These are phyloP conservation scores for Borostomias antarcticus DNA, from an alignment of 2,797 vertebrate species.

Conservation along the genomic window DNA sequence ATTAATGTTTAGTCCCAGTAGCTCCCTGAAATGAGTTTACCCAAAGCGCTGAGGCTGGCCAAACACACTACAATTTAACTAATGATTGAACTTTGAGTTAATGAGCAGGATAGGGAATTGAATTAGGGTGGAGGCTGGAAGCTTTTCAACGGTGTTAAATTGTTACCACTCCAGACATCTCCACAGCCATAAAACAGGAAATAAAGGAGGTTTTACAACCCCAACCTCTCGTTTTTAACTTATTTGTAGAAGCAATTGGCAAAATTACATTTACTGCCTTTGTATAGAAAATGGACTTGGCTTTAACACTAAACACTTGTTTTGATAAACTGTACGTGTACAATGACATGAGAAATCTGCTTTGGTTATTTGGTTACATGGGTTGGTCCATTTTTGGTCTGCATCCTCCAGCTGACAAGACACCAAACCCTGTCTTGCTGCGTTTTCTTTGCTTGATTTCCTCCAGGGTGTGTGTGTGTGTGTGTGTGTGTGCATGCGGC, in stretches of 20 bases:
- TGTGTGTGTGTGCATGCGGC: too few species aligned
- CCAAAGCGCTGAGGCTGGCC: constrained; percentile 53
- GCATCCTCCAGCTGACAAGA: not conserved
- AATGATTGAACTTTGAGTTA: constrained; percentile 56
- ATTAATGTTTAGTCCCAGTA: not conserved
- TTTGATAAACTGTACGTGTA: not conserved
- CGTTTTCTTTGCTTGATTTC: not conserved
- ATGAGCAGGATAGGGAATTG: constrained; percentile 57
- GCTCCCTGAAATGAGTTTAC: constrained; percentile 33
- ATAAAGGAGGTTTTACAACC: constrained; percentile 27
- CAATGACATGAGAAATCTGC: not conserved
- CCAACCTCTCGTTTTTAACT: constrained; percentile 38
- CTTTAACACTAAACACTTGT: not conserved
- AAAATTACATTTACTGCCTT: constrained; percentile 32
- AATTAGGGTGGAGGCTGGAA: constrained; percentile 50
- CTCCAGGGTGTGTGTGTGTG: constrained; percentile 10
- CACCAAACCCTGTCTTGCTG: not conserved
- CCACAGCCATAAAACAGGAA: constrained; percentile 35
- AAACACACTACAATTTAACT: constrained; percentile 46
- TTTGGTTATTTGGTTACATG: constrained; percentile 1
- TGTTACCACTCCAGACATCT: constrained; percentile 24
- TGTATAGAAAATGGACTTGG: constrained; percentile 9
- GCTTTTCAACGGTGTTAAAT: constrained; percentile 47
- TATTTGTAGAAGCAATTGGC: constrained; percentile 27
- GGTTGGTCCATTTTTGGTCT: not conserved